These are phyloP conservation scores for Drosophila aldrichi DNA, from an alignment of 2,888 invertebrate species.

Conservation along the genomic window DNA sequence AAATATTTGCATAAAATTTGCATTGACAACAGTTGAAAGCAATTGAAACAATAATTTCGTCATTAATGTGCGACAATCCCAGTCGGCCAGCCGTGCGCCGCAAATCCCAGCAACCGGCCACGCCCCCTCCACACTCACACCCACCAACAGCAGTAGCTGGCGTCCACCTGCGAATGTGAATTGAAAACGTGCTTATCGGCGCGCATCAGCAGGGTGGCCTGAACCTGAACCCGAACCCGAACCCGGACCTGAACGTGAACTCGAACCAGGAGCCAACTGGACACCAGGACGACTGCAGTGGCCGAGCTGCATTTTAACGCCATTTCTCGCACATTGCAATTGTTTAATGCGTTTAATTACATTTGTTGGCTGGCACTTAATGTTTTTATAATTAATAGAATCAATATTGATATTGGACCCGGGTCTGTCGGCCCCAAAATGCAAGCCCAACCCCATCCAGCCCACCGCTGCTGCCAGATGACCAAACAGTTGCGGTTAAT, in stretches of 20 bases:
- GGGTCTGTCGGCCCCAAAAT: not conserved
- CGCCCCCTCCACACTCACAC: not conserved
- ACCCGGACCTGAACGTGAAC: not conserved
- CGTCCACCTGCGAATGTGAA: slow-evolving; percentile 59
- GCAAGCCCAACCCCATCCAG: not conserved
- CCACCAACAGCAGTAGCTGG: not conserved
- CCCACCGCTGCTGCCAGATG: slow-evolving; percentile 1
- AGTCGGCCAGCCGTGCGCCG: not conserved
- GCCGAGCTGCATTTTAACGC: slow-evolving; percentile 58
- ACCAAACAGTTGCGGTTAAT: slow-evolving; percentile 78
- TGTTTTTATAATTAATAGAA: slow-evolving; percentile 84
- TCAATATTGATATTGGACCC: slow-evolving; percentile 79
- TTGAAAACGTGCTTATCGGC: slow-evolving; percentile 81
- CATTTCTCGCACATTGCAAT: slow-evolving; percentile 71
- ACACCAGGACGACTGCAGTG: slow-evolving; percentile 9
- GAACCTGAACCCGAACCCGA: slow-evolving; percentile 7
- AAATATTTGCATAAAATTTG: slow-evolving; percentile 81
- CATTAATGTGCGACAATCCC: slow-evolving; percentile 78
- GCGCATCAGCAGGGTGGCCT: slow-evolving; percentile 66
- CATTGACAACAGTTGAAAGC: slow-evolving; percentile 81
- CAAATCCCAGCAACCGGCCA: slow-evolving; percentile 29
- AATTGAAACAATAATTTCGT: slow-evolving; percentile 82
- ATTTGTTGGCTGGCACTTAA: slow-evolving; percentile 80
- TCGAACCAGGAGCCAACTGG: not conserved
- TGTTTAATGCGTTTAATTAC: slow-evolving; percentile 82